Conservation (phyloP, 2,888 invertebrate species). For the Periphyllus acericola region DNA sequence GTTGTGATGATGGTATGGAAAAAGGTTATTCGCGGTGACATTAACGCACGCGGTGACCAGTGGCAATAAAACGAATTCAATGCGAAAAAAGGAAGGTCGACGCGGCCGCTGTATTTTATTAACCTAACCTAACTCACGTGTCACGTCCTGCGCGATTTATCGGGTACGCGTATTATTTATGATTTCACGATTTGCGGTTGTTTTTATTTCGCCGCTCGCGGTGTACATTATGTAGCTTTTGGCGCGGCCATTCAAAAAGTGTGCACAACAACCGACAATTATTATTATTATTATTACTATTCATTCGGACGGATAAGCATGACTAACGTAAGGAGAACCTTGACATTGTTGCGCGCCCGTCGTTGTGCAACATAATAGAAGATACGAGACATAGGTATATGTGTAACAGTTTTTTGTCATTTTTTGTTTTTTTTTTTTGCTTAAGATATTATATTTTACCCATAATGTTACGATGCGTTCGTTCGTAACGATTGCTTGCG, state of each 20-base stretch:
- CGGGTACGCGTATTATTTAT: not conserved
- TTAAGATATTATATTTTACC: not conserved
- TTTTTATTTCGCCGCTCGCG: not conserved
- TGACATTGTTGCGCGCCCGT: conserved; percentile 48
- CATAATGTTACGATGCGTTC: not conserved
- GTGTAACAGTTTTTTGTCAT: not conserved
- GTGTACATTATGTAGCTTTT: not conserved
- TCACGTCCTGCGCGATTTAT: conserved; percentile 3
- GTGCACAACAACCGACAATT: not conserved
- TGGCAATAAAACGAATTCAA: not conserved
- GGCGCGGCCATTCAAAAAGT: conserved; percentile 20
- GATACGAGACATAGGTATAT: not conserved
- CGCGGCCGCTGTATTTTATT: not conserved
- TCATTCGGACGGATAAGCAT: conserved; percentile 36
- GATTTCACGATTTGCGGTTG: conserved; percentile 20
- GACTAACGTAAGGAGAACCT: conserved; percentile 39
- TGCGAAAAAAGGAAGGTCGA: conserved; percentile 23
- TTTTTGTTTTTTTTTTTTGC: not conserved
- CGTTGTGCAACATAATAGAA: not conserved
- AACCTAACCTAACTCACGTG: too few relatives aligned
- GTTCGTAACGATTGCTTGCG: not conserved
- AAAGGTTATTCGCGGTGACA: not conserved
- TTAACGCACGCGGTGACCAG: not conserved
- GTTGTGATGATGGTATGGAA: not conserved
- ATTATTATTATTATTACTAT: not conserved